Evolutionary conservation across 2,113 vertebrate species (phyloP).

Genomic region (Anser cygnoides): DNA sequence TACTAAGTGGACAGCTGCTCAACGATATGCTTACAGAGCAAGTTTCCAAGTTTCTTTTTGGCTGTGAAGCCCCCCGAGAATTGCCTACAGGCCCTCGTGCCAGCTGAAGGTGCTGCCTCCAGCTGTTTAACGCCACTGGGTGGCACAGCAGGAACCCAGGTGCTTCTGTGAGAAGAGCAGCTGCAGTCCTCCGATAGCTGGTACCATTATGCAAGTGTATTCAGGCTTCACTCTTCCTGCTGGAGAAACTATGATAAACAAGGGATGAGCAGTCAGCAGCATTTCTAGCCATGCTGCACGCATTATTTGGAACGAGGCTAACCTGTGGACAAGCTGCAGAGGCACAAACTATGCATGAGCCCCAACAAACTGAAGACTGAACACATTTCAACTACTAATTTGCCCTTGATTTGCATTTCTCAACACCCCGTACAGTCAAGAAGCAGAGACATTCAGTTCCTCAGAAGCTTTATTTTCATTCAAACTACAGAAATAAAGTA

Average conservation of each 20-base stretch:
- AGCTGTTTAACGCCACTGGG: background rate
- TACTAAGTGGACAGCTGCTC: background rate
- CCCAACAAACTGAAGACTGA: background rate
- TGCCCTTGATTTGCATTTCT: background rate
- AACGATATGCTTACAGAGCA: accelerated
- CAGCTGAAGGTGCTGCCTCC: accelerated
- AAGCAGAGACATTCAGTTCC: conserved; percentile 56
- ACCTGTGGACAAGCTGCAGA: background rate
- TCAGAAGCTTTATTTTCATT: conserved; percentile 71
- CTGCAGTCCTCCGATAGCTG: background rate
- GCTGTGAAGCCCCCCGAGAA: accelerated
- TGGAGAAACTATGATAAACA: background rate
- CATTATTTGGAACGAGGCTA: background rate
- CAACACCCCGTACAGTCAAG: conserved; percentile 34
- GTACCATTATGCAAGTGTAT: background rate
- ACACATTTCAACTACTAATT: background rate
- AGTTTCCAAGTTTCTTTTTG: background rate
- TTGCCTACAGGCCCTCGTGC: background rate
- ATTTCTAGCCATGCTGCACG: background rate
- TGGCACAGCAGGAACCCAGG: background rate
- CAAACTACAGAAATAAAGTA: conserved; percentile 66
- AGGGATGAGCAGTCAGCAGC: background rate
- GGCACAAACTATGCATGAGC: background rate
- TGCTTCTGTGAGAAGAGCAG: background rate
- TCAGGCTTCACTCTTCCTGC: background rate